Conservation (phyloP, 2,888 invertebrate species). For the Sericinus montela region DNA sequence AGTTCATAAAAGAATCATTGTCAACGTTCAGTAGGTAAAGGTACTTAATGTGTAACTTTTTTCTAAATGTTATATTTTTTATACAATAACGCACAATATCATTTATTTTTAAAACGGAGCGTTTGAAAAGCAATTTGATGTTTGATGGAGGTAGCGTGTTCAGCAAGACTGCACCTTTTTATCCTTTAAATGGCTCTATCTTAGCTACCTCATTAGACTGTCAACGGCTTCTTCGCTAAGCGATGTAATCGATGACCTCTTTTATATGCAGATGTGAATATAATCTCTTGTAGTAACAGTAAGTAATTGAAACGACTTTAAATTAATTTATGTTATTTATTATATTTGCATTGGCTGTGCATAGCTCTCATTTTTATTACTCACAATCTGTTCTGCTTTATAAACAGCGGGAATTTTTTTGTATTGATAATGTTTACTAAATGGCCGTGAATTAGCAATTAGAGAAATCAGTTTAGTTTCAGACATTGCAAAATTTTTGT, state of each 20-base stretch:
- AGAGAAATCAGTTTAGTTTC: too few relatives aligned
- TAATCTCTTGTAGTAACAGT: conserved; percentile 18
- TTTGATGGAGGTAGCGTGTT: conserved; percentile 17
- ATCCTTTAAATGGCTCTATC: conserved; percentile 16
- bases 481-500: too few relatives aligned
- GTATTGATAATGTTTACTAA: too few relatives aligned
- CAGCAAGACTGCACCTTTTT: conserved; percentile 2
- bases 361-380: conserved; percentile 13
- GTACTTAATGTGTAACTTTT: conserved; percentile 18
- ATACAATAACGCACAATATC: conserved; percentile 19
- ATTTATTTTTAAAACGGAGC: conserved; percentile 12
- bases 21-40: conserved; percentile 14
- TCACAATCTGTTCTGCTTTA: background rate
- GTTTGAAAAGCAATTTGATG: conserved; percentile 13
- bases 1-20: conserved; percentile 5
- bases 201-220: conserved; percentile 20
- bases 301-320: conserved; percentile 2
- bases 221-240: conserved; percentile 17
- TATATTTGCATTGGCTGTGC: conserved; percentile 17
- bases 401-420: background rate
- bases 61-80: conserved; percentile 21
- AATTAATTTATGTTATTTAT: conserved; percentile 1
- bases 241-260: conserved; percentile 11
- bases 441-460: too few relatives aligned
- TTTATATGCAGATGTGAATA: conserved; percentile 7